Evolutionary conservation across 2,888 invertebrate genomes (phyloP).

Genomic region (Eupithecia exiguata): DNA sequence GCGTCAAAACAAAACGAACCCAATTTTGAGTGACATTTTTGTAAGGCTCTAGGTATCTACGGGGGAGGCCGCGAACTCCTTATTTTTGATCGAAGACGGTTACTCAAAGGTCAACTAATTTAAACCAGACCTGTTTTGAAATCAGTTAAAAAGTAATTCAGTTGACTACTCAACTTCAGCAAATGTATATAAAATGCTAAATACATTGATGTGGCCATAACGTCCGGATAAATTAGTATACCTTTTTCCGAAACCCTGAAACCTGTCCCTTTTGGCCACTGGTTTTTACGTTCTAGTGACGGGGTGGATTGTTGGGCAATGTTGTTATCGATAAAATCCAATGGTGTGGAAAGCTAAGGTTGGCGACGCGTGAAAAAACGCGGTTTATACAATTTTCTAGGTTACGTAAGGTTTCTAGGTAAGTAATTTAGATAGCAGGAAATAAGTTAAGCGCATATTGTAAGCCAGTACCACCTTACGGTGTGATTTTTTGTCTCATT

Average conservation of each 20-base stretch:
- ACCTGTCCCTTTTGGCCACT: constrained; percentile 58
- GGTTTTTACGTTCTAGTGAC: constrained; percentile 45
- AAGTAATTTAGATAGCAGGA: no score
- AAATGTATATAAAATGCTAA: constrained; percentile 2
- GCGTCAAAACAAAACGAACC: no score
- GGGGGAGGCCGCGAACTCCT: no score
- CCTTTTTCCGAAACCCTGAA: constrained; percentile 59
- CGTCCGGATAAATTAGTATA: constrained; percentile 54
- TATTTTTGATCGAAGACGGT: no score
- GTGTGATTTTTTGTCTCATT: no score
- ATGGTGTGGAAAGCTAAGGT: not conserved
- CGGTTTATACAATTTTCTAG: not conserved
- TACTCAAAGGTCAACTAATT: not conserved
- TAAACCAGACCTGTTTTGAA: not conserved
- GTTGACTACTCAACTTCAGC: not conserved
- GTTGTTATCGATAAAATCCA: not conserved
- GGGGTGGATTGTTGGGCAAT: constrained; percentile 15
- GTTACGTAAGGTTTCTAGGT: no score
- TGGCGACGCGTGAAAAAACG: no score
- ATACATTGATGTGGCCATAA: constrained; percentile 4
- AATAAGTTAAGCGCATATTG: no score
- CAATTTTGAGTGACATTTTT: no score
- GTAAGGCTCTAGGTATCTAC: no score
- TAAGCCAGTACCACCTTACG: no score
- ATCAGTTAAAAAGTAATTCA: constrained; percentile 3